Evolutionary conservation across 2,888 invertebrate species (phyloP), one percentile per base, ranked within the genome.

Genomic region (Napeogenes inachia): DNA sequence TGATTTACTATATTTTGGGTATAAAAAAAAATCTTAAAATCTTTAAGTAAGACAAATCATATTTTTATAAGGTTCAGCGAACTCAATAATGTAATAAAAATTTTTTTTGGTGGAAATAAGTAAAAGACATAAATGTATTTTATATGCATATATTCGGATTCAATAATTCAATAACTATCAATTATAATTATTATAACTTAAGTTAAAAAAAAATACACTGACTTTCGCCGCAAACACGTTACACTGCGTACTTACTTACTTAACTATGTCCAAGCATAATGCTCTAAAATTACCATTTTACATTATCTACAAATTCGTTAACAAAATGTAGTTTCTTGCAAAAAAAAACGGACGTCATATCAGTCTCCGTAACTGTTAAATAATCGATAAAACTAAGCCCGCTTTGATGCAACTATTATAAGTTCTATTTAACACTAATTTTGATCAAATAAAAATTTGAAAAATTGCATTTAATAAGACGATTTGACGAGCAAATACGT

Each of bases 131-230:
- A 45, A 46, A 47, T 65, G 62, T 63, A 65, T 87, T 89, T 87
- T 87, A 87, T 87, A 89, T 87, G 88, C 85, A 87, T 90, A 89
- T 89, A 89, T 88, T 89, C 87, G 84, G 87, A 85, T 89, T 89
- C 83, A 89, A 85, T 89, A 88, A 85, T 86, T 87, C 85, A 87
- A 86, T 88, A 87, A 79, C 87, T 89, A 89, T 87, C 80, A 85
- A 75, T 78, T 75, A 85, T 85, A 66, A 68, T 66, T 82, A 86
- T 80, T 86, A 86, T 82, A 89, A 85, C 84, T 87, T 86, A 89
- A 87, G 71, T 83, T 80, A 83, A 82, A 87, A 87, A 81, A 89
- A 89, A 50, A 84, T 85, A 87, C 87, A 88, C 80, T 82, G 85
- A 88, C 84, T 87, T 83, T 84, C 69, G 79, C 80, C 75, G 74